phyloP scores from a whole-genome alignment of 1,140 invertebrate genomes.

The Pseudomyrmex concolor region DNA sequence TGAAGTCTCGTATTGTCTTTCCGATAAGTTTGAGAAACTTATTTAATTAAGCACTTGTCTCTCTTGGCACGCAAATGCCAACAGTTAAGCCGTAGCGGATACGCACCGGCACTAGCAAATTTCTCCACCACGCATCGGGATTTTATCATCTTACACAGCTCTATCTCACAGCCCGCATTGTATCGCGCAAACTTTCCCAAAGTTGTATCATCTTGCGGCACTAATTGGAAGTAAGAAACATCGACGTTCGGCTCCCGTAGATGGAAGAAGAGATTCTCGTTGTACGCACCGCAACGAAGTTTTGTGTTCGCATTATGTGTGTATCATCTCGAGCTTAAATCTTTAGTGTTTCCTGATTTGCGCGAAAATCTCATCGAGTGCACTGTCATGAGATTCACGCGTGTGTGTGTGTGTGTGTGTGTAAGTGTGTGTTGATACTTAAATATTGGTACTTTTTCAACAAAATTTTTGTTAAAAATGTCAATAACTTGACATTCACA shows the following conservation, averaged over 20 bases:
- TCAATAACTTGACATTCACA: too few species aligned
- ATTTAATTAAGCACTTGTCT: constrained; percentile 35
- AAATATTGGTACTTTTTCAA: too few species aligned
- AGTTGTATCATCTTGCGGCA: constrained; percentile 46
- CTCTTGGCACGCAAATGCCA: background rate
- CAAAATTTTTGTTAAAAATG: too few species aligned
- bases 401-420: too few species aligned
- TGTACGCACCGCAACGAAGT: background rate
- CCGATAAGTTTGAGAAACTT: constrained; percentile 17
- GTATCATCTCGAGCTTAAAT: constrained; percentile 32
- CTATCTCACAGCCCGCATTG: constrained; percentile 21
- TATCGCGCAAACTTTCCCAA: constrained; percentile 45
- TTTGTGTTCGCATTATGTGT: constrained; percentile 26
- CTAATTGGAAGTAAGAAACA: constrained; percentile 54
- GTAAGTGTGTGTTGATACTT: too few species aligned
- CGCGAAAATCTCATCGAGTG: background rate
- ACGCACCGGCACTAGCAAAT: constrained; percentile 1
- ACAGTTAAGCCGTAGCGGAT: background rate
- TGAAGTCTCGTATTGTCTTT: constrained; percentile 7
- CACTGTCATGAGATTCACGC: too few species aligned
- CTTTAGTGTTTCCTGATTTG: constrained; percentile 34
- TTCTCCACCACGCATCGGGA: background rate
- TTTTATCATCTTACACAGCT: constrained; percentile 28
- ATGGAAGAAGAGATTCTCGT: constrained; percentile 8
- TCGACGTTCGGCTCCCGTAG: constrained; percentile 27